Conservation (phyloP, 2,797 vertebrate genomes). For the Onychomys torridus region DNA sequence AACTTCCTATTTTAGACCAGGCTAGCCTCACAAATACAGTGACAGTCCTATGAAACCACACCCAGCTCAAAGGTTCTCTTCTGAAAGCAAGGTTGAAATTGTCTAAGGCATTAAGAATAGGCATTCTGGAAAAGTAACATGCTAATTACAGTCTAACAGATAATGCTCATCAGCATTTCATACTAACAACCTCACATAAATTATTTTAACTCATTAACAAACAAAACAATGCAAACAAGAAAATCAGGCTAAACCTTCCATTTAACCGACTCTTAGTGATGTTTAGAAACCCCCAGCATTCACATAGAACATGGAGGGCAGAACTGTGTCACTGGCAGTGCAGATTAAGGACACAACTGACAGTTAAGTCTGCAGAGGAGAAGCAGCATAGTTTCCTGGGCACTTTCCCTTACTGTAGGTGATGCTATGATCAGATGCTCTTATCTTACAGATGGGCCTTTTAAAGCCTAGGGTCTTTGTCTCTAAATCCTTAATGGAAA, state of each 20-base stretch:
- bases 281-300: neutral
- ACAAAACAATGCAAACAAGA: constrained; percentile 12
- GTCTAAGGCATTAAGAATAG: neutral
- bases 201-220: constrained; percentile 54
- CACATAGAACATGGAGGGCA: neutral
- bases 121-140: neutral
- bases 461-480: neutral
- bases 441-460: neutral
- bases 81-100: neutral
- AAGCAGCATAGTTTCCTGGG: neutral
- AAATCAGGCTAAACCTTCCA: neutral
- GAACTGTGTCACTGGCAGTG: neutral
- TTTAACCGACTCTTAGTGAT: neutral
- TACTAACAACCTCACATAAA: neutral
- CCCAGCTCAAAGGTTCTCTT: neutral
- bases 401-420: neutral
- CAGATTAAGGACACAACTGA: neutral
- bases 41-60: neutral
- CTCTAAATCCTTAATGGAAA: neutral
- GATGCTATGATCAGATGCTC: neutral
- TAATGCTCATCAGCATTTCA: neutral
- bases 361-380: neutral
- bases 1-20: neutral
- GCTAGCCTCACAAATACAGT: neutral
- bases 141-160: neutral